Conservation (phyloP, 2,113 vertebrate genomes). For the Recurvirostra avosetta region DNA sequence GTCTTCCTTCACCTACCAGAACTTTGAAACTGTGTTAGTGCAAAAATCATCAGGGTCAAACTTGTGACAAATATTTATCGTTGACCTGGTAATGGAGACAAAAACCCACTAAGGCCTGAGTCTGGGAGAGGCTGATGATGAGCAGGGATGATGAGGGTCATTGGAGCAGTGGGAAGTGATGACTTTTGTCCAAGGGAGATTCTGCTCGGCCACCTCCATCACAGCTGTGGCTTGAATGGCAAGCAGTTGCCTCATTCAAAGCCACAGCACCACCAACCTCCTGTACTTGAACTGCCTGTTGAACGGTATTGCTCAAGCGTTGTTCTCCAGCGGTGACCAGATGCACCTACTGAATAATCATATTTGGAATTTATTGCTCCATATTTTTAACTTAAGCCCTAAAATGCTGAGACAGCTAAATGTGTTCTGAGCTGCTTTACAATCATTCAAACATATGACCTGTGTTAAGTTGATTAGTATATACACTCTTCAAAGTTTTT, state of each 20-base stretch:
- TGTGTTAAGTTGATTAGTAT: neutral
- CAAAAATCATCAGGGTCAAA: neutral
- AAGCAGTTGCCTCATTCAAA: neutral
- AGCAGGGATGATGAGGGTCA: too few relatives aligned
- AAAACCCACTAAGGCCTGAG: neutral
- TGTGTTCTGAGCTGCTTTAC: neutral
- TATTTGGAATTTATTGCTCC: conserved; percentile 33
- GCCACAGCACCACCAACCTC: neutral
- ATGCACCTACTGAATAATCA: neutral
- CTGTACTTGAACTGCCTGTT: neutral
- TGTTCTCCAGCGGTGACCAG: neutral
- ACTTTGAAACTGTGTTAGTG: neutral
- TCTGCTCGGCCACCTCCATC: neutral
- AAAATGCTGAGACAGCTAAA: conserved; percentile 30
- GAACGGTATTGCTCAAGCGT: neutral
- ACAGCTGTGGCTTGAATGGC: neutral
- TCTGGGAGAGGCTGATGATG: neutral
- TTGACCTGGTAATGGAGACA: neutral
- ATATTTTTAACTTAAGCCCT: conserved; percentile 21
- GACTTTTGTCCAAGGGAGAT: neutral
- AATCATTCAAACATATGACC: neutral
- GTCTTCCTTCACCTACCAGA: neutral
- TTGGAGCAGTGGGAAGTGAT: neutral
- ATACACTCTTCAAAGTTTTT: neutral
- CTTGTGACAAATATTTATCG: neutral